phyloP scores from a whole-genome alignment of 1,140 invertebrate genomes.

The Pseudoatta argentina region DNA sequence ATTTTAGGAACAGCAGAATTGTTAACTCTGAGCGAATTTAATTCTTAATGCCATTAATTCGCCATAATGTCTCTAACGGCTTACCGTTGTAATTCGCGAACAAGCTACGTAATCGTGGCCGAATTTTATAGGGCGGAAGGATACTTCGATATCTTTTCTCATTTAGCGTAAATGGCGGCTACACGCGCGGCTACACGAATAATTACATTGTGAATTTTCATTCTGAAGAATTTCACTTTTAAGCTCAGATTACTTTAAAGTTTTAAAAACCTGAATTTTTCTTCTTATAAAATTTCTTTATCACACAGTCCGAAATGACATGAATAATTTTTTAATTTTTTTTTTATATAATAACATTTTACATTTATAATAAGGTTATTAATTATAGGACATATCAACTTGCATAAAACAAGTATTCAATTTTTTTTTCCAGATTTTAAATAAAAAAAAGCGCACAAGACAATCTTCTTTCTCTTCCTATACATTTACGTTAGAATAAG shows the following conservation, averaged over 20 bases:
- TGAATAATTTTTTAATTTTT: background rate
- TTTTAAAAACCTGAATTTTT: constrained; percentile 21
- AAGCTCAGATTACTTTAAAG: constrained; percentile 20
- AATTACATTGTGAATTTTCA: constrained; percentile 42
- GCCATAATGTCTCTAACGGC: constrained; percentile 2
- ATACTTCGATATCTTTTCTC: constrained; percentile 28
- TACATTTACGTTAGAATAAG: background rate
- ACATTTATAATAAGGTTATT: background rate
- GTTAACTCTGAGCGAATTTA: constrained; percentile 13
- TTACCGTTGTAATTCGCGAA: constrained; percentile 44
- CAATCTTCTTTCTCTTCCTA: background rate
- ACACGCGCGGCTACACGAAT: constrained; percentile 6
- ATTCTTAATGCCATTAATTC: constrained; percentile 26
- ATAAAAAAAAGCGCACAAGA: background rate
- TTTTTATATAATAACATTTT: too few relatives aligned
- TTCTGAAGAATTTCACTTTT: background rate
- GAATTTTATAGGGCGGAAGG: constrained; percentile 37
- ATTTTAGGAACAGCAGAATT: background rate
- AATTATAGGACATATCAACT: background rate
- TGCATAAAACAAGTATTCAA: background rate
- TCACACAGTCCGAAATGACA: background rate
- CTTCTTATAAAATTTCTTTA: background rate
- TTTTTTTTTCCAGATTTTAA: background rate
- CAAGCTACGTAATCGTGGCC: constrained; percentile 19
- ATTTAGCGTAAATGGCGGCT: constrained; percentile 2